Percentiles rank a stretch among this genome's conserved stretches.
These are phyloP conservation scores for Rhea pennata DNA, from an alignment of 2,113 vertebrate species.

Conservation along the genomic window DNA sequence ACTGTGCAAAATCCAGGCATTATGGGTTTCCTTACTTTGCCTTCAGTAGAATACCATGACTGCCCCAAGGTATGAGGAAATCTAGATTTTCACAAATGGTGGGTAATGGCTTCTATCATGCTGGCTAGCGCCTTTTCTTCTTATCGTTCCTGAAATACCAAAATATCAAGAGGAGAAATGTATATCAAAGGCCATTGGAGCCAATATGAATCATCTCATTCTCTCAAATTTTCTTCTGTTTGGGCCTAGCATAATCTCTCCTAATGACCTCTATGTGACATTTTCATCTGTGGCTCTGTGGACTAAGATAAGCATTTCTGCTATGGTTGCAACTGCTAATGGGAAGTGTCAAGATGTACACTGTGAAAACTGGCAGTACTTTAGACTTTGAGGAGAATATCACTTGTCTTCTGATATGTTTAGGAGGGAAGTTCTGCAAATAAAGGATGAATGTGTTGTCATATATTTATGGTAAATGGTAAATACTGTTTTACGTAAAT, in stretches of 20 bases:
- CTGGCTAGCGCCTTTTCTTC: not conserved
- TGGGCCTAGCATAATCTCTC: not conserved
- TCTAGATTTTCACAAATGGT: not conserved
- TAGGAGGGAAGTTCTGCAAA: not conserved
- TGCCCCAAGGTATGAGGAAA: not conserved
- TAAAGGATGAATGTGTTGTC: not conserved
- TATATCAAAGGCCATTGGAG: not conserved
- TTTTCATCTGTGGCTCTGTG: not conserved
- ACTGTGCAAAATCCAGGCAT: not conserved
- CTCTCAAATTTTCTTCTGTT: not conserved
- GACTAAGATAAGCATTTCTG: not conserved
- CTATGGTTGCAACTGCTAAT: not conserved
- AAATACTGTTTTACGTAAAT: not conserved
- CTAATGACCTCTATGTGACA: not conserved
- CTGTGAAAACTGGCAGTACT: not conserved
- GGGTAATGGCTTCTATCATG: not conserved
- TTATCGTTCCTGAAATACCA: not conserved
- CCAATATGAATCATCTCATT: not conserved
- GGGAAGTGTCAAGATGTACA: not conserved
- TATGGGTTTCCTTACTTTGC: not conserved
- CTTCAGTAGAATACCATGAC: not conserved
- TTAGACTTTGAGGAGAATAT: not conserved
- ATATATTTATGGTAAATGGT: not conserved
- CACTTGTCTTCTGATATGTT: rapidly evolving
- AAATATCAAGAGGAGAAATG: not conserved